Base-by-base conservation (phyloP, 1,140 invertebrate species). In the Drosophila virilis region DNA sequence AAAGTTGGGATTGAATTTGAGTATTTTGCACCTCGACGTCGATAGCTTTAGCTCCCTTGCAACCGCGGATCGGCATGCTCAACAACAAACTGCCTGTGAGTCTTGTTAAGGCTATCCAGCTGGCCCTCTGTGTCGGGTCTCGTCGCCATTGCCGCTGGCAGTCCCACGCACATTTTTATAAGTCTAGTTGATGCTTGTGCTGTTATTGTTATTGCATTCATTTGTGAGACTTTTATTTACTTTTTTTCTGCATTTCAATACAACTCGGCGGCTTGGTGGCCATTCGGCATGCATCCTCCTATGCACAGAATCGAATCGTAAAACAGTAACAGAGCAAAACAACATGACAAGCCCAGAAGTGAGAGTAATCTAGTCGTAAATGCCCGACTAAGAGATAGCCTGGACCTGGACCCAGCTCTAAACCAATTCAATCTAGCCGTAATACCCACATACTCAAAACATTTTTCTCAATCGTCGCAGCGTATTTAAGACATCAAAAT, bases 91-190 rank as follows among this genome's bases (percentile, higher is more conserved):
- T 46, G 67, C 50, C 38, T 51, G 52, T n/a, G 57, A 43, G 48
- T 60, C 15, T 48, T 43, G 32, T 38, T 46, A 22, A 33, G 13
- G 46, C 70, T 64, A 15, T 60, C 66, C 65, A 46, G 33, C 42
- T 66, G 73, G 33, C 57, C 48, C 42, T 64, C 50, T 50, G 42
- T 55, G n/a, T 22, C 52, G 58, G 50, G 57, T 50, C 51, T 33
- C 37, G 50, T 54, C 62, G 59, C 43, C 62, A 76, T 83, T 69
- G 82, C 74, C 64, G 68, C 65, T 60, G 82, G 68, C 83, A 76
- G 80, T 86, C 82, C 82, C 82, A 86, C 82, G 82, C 82, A 86
- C 83, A 77, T 88, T 86, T 86, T 81, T 81, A 75, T 73, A 67
- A 74, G 51, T 55, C 72, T 80, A 57, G 66, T 80, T 68, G 71